Evolutionary conservation across 2,888 invertebrate genomes (phyloP).

Genomic region (Stegophylla sp.): DNA sequence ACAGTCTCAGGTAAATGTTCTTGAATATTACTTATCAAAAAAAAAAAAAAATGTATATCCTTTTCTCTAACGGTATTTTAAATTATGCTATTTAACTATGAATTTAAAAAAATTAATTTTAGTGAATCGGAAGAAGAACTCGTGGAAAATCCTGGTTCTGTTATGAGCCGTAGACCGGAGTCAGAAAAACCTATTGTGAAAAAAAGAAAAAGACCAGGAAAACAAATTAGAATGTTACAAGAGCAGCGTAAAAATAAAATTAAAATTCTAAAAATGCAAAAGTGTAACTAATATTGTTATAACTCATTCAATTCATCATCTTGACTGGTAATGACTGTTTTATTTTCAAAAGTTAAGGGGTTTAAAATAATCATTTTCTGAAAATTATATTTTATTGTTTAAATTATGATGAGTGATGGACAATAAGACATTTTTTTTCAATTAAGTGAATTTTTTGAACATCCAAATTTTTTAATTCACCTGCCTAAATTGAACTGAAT

Average conservation of each 20-base stretch:
- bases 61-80: no score
- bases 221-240: slow-evolving; percentile 34
- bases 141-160: slow-evolving; percentile 20
- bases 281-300: neutral
- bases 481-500: no score
- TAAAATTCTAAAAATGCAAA: slow-evolving; percentile 22
- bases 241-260: slow-evolving; percentile 25
- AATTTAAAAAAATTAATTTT: neutral
- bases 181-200: neutral
- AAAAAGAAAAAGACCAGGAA: slow-evolving; percentile 53
- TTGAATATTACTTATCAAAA: no score
- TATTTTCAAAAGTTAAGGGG: no score
- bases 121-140: slow-evolving; percentile 33
- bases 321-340: no score
- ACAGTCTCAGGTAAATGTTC: slow-evolving; percentile 8
- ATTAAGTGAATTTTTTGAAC: no score
- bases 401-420: no score
- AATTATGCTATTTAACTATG: neutral
- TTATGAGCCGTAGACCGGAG: slow-evolving; percentile 46
- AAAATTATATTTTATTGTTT: neutral
- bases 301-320: no score
- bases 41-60: no score
- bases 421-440: no score
- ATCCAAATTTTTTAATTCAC: no score
- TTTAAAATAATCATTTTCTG: neutral